A percentile compares a stretch with the other conserved stretches of the same genome.
Conservation (phyloP, 2,113 vertebrate species). For the Psilopogon haemacephalus region DNA sequence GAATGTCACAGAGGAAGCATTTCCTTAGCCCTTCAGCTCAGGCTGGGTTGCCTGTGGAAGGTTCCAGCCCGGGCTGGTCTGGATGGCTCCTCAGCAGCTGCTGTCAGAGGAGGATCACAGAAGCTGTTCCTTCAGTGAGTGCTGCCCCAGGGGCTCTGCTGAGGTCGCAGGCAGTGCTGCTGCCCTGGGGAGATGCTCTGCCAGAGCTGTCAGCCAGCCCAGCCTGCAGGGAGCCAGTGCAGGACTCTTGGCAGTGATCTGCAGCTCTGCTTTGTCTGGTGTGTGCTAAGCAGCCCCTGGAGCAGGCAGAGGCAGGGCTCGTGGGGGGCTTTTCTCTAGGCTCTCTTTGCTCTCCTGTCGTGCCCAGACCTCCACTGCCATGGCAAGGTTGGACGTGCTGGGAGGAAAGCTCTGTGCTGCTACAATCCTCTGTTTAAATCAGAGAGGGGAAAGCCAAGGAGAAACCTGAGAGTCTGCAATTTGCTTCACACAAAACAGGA, state of each 20-base stretch:
- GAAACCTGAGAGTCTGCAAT: neutral
- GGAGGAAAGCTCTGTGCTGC: neutral
- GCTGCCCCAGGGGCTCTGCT: neutral
- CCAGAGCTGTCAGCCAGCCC: neutral
- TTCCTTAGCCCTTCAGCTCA: neutral
- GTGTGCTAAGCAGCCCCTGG: neutral
- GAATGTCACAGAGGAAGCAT: neutral
- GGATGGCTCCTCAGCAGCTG: neutral
- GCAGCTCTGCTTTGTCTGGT: neutral
- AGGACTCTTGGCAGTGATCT: neutral
- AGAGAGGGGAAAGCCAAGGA: too few relatives aligned
- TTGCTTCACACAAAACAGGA: neutral
- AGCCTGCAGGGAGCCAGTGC: neutral
- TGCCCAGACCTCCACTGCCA: neutral
- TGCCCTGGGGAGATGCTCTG: slow-evolving; percentile 25
- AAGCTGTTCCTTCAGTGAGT: slow-evolving; percentile 16
- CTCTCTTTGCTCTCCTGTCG: neutral
- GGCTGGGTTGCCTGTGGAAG: neutral
- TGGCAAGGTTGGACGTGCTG: neutral
- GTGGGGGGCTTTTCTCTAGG: neutral
- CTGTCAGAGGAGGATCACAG: neutral
- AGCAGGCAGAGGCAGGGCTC: neutral
- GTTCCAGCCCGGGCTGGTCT: slow-evolving; percentile 1
- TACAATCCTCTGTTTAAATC: too few relatives aligned
- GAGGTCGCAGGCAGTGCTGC: neutral